Evolutionary conservation across 2,888 invertebrate genomes (phyloP), one percentile per base, ranked within the genome.

Genomic region (Heliconius sara): DNA sequence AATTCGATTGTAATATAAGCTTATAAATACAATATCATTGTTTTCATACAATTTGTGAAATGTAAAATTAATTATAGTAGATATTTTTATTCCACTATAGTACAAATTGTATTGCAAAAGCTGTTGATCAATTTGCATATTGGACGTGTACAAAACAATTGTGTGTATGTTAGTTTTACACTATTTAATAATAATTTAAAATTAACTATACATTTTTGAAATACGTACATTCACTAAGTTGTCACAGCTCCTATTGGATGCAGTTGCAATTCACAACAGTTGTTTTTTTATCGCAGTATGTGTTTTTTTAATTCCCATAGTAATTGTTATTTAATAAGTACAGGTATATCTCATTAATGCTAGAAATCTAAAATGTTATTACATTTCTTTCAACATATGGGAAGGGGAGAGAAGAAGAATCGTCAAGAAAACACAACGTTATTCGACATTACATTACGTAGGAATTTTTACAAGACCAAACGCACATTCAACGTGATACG

Each of bases 11-110:
- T 60, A 60, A n/a, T n/a, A 10, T 60, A 60, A 60, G 0, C n/a
- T n/a, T 60, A 60, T 60, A 60, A 60, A 60, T n/a, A 60, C 60
- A 60, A 60, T n/a, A 60, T n/a, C 10, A 60, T 60, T 67, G 34
- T 34, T 66, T 27, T 30, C 27, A 52, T 52, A 52, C 19, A 52
- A 60, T 60, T 60, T 67, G 60, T 60, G 57, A 60, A n/a, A 10
- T n/a, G 10, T 60, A 10, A 60, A 60, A 60, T 60, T 60, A n/a
- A 60, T 10, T 60, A 60, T n/a, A 22, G 22, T 57, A 57, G 22
- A 9, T 57, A 57, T 57, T 57, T 57, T 57, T 9, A 22, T 57
- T 57, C 9, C 7, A 57, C 22, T 57, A 57, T 22, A 57, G 9
- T 22, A 1, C 22, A 57, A 22, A 57, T 57, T 57, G 22, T 57